Conservation (phyloP, 2,888 invertebrate species). For the Hypsopygia costalis region DNA sequence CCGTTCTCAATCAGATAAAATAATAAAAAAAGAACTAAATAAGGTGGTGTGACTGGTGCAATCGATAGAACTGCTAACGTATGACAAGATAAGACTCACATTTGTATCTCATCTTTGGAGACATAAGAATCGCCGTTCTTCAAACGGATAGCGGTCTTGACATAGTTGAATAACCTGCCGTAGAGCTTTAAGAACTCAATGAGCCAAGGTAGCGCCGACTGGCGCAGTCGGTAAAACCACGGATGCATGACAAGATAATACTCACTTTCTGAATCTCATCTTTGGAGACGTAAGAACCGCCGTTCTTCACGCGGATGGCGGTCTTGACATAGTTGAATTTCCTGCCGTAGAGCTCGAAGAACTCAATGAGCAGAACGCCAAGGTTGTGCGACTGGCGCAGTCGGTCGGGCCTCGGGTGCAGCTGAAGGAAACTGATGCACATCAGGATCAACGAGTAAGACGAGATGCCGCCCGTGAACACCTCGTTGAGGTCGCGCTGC, state of each 20-base stretch:
- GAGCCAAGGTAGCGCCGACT: too few relatives aligned
- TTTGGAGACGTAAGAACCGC: slow-evolving; percentile 96
- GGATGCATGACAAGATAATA: background rate
- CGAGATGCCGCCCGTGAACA: slow-evolving; percentile 99
- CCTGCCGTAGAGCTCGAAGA: slow-evolving; percentile 97
- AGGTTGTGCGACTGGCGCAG: slow-evolving; percentile 85
- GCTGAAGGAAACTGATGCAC: slow-evolving; percentile 97
- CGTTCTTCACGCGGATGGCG: slow-evolving; percentile 95
- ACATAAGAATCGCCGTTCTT: slow-evolving; percentile 96
- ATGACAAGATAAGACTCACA: slow-evolving; percentile 27
- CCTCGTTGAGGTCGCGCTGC: slow-evolving; percentile 99
- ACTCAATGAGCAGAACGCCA: slow-evolving; percentile 96
- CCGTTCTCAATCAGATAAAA: too few relatives aligned
- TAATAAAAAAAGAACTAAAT: too few relatives aligned
- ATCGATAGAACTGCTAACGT: too few relatives aligned
- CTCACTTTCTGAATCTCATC: slow-evolving; percentile 89
- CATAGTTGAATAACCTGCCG: slow-evolving; percentile 97
- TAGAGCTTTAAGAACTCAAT: too few relatives aligned
- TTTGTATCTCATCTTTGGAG: slow-evolving; percentile 95
- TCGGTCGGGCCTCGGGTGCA: slow-evolving; percentile 92
- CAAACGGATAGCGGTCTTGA: slow-evolving; percentile 95
- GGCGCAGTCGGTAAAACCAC: too few relatives aligned
- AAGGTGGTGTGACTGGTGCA: too few relatives aligned
- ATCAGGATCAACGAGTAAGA: slow-evolving; percentile 99
- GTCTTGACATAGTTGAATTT: slow-evolving; percentile 98